phyloP scores from a whole-genome alignment of 2,797 vertebrate genomes.

The Sebastes matsubarae region DNA sequence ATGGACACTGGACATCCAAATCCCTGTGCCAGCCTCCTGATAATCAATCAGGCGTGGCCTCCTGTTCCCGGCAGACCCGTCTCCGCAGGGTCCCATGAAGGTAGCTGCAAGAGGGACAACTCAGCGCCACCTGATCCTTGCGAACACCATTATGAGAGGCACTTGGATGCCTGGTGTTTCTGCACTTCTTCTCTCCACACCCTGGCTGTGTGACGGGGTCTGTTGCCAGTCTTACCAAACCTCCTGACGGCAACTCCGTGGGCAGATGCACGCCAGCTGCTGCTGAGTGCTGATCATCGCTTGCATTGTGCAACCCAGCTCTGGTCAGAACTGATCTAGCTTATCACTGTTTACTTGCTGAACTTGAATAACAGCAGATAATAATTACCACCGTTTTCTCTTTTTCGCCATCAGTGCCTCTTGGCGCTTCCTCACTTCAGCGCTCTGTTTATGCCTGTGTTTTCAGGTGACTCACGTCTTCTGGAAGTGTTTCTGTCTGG shows the following conservation, averaged over 20 bases:
- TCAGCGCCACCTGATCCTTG: slow-evolving; percentile 49
- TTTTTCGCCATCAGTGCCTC: slow-evolving; percentile 22
- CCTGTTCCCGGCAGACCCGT: slow-evolving; percentile 68
- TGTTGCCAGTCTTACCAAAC: slow-evolving; percentile 65
- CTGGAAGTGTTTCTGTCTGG: slow-evolving; percentile 82
- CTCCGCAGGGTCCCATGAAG: slow-evolving; percentile 44
- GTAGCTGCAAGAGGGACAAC: slow-evolving; percentile 53
- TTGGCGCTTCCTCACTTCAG: slow-evolving; percentile 40
- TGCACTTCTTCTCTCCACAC: slow-evolving; percentile 73
- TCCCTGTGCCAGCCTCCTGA: slow-evolving; percentile 56
- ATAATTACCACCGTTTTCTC: slow-evolving; percentile 28
- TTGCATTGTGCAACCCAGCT: slow-evolving; percentile 15
- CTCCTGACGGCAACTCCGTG: slow-evolving; percentile 9
- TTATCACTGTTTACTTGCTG: slow-evolving; percentile 12
- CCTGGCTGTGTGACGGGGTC: slow-evolving; percentile 73
- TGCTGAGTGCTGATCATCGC: slow-evolving; percentile 5
- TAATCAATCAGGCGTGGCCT: slow-evolving; percentile 74
- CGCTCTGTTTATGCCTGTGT: slow-evolving; percentile 54
- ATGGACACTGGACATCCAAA: slow-evolving; percentile 48
- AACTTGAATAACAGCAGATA: slow-evolving; percentile 1
- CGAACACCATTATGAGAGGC: slow-evolving; percentile 12
- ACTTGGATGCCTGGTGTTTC: slow-evolving; percentile 66
- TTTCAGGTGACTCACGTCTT: slow-evolving; percentile 79
- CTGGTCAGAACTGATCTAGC: neutral
- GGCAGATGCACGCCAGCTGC: slow-evolving; percentile 60